Evolutionary conservation across 2,888 invertebrate species (phyloP).

Genomic region (Eristalis pertinax): DNA sequence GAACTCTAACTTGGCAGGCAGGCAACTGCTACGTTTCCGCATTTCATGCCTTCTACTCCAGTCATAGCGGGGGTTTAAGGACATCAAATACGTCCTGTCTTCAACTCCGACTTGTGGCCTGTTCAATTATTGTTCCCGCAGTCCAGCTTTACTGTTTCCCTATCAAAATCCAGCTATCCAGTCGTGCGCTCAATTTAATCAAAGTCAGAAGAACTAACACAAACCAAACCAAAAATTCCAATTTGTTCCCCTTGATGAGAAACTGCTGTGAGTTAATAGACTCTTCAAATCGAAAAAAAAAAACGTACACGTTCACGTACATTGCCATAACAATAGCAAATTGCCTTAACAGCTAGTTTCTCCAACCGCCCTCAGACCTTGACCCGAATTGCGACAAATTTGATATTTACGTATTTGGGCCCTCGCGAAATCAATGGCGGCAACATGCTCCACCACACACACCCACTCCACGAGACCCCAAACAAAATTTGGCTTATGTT

Average conservation of each 20-base stretch:
- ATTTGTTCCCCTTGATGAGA: neutral
- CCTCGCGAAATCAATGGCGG: neutral
- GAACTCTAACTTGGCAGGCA: too few species aligned
- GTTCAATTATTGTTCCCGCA: too few species aligned
- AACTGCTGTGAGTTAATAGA: neutral
- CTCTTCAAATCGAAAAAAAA: neutral
- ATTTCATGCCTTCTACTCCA: too few species aligned
- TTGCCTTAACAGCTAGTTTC: constrained; percentile 32
- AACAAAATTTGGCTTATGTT: neutral
- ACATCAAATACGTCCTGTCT: too few species aligned
- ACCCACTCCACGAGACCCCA: neutral
- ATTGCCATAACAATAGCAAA: constrained; percentile 20
- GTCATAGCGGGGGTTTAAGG: too few species aligned
- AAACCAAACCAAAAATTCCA: neutral
- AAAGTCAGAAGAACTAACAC: neutral
- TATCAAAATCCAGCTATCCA: neutral
- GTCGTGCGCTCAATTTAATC: neutral
- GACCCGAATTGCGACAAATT: constrained; percentile 5
- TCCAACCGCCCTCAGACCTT: constrained; percentile 14
- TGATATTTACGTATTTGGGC: neutral
- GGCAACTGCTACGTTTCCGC: too few species aligned
- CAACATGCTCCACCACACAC: neutral
- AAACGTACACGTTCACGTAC: neutral
- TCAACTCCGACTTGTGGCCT: too few species aligned
- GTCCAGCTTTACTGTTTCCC: too few species aligned